Base-by-base conservation (phyloP, 2,888 invertebrate genomes). In the Drosophila neonasuta region DNA sequence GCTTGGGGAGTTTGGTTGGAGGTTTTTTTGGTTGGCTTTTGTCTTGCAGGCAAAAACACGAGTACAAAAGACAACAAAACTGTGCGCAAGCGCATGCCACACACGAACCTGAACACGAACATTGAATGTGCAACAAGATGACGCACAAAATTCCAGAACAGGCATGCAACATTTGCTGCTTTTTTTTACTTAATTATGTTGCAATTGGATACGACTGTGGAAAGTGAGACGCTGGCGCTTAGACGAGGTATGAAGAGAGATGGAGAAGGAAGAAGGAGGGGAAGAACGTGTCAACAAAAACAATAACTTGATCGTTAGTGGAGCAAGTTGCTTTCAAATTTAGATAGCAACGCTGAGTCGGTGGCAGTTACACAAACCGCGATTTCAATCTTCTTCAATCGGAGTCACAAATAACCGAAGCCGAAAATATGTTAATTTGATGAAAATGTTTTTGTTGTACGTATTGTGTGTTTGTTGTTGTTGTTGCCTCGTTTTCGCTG, bases 131-230 rank as follows among this genome's bases (percentile, higher is more conserved):
- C 60, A 59, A 56, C 74, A 64, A 79, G 80, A 85, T 87, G 87
- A 87, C 83, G 83, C 87, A 83, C 80, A 74, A 79, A 81, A 83
- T 77, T 75, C 85, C 83, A 49, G 52, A 63, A 65, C 80, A 71
- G 70, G 68, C 78, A 61, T 55, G 61, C 61, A 61, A 61, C 61
- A 82, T 83, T 81, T 78, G 79, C 20, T 20, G 68, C 24, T 24
- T 24, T 66, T 86, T 86, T 66, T 86, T 86, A 82, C 77, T 84
- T 83, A 83, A 83, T 86, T 83, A 83, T 86, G 85, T 85, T 83
- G 83, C 87, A 83, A 83, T 85, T 84, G 78, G 82, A 83, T 79
- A 83, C 55, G 67, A 65, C 71, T 65, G 65, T 48, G 59, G 29
- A 52, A 45, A 58, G 45, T 56, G 36, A 46, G 24, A 7, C 15